Percentiles rank a stretch among this genome's conserved stretches.
These are phyloP conservation scores for Spinus olivaceus DNA, from an alignment of 2,797 vertebrate species.

Conservation along the genomic window DNA sequence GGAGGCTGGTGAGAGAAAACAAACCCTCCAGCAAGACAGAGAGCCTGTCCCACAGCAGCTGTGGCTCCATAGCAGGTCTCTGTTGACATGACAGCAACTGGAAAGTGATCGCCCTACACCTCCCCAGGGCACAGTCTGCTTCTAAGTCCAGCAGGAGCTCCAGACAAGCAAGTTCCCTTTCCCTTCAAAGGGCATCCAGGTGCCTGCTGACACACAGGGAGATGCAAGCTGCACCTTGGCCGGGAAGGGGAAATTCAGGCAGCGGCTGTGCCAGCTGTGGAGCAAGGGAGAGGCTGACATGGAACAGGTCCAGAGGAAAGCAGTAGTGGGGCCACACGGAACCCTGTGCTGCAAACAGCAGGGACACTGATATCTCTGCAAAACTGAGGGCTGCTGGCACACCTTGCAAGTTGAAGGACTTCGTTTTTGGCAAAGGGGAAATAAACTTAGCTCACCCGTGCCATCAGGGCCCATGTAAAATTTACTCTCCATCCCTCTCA, in stretches of 20 bases:
- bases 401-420: not conserved
- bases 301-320: not conserved
- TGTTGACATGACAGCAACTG: not conserved
- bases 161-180: not conserved
- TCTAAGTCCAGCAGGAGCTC: not conserved
- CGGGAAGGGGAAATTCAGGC: not conserved
- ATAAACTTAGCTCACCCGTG: not conserved
- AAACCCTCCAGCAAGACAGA: not conserved
- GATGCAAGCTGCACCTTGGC: not conserved
- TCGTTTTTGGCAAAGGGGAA: not conserved
- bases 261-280: not conserved
- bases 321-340: fast-evolving
- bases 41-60: not conserved
- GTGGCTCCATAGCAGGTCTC: not conserved
- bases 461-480: not conserved
- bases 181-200: not conserved
- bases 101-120: not conserved
- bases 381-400: not conserved
- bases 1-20: not conserved
- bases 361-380: not conserved
- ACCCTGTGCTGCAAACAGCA: not conserved
- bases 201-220: not conserved
- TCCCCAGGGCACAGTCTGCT: not conserved
- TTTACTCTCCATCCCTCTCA: not conserved
- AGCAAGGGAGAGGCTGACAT: not conserved